Percentiles rank a stretch among this genome's conserved stretches.
phyloP scores from a whole-genome alignment of 2,888 invertebrate genomes.

The Caenorhabditis angaria region DNA sequence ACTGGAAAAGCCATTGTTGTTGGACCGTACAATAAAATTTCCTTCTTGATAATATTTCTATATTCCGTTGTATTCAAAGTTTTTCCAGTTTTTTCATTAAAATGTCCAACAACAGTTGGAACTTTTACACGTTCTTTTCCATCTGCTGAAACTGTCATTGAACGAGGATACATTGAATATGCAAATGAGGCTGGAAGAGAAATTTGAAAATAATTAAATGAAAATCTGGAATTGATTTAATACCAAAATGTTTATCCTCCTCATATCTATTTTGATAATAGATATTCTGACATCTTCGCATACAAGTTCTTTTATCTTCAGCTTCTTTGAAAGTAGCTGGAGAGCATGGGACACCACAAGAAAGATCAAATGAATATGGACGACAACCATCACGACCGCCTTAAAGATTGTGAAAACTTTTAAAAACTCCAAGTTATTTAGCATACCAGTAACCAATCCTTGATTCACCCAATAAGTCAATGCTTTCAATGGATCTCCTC shows the following conservation, averaged over 20 bases:
- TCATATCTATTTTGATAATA: constrained; percentile 69
- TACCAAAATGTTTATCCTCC: constrained; percentile 67
- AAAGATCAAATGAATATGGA: constrained; percentile 64
- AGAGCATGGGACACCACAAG: constrained; percentile 69
- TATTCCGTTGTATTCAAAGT: constrained; percentile 58
- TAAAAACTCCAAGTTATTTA: too few relatives aligned
- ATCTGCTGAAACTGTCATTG: constrained; percentile 69
- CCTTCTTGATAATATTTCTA: constrained; percentile 66
- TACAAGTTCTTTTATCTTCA: constrained; percentile 64
- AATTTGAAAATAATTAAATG: not conserved
- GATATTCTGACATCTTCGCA: constrained; percentile 64
- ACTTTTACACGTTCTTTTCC: constrained; percentile 63
- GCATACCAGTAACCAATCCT: constrained; percentile 63
- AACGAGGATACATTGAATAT: constrained; percentile 70
- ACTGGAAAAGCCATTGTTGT: constrained; percentile 71
- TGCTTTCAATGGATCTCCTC: constrained; percentile 72
- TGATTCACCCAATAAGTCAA: constrained; percentile 70
- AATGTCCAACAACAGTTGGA: constrained; percentile 68
- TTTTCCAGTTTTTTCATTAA: constrained; percentile 61
- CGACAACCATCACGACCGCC: constrained; percentile 70
- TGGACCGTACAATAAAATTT: constrained; percentile 65
- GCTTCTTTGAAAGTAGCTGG: constrained; percentile 68
- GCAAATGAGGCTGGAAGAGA: constrained; percentile 62
- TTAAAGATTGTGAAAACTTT: constrained; percentile 14
- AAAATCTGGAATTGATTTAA: not conserved